A percentile compares a stretch with the other conserved stretches of the same genome.
Conservation (phyloP, 2,113 vertebrate genomes). For the Prinia subflava region DNA sequence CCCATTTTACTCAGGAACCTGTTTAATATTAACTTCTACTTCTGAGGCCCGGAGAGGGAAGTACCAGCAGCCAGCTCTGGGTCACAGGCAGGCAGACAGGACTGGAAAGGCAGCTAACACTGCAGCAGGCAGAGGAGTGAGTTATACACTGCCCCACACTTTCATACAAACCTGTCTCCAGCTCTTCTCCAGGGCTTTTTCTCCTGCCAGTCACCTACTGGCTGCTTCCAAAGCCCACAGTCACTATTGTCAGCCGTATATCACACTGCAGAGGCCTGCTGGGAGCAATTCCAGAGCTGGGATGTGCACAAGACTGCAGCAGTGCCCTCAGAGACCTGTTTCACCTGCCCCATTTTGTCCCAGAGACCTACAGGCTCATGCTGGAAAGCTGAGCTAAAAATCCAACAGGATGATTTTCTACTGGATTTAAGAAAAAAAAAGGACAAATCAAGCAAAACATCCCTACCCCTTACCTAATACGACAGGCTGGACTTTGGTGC, state of each 20-base stretch:
- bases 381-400: background rate
- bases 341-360: rapidly evolving
- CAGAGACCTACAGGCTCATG: background rate
- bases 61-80: background rate
- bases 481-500: background rate
- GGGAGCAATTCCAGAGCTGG: background rate
- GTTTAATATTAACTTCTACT: conserved; percentile 14
- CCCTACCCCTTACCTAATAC: background rate
- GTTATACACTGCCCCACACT: rapidly evolving
- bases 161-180: background rate
- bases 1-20: background rate
- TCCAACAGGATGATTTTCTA: background rate
- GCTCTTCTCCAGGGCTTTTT: background rate
- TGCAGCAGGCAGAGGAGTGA: background rate
- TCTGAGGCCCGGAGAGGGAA: background rate
- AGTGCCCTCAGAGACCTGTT: background rate
- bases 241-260: background rate
- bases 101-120: background rate
- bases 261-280: background rate
- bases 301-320: background rate
- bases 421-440: background rate
- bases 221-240: background rate
- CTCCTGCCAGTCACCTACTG: background rate
- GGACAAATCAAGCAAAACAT: background rate
- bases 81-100: background rate